Percentiles rank a stretch among this genome's conserved stretches.
Evolutionary conservation across 2,113 vertebrate species (phyloP).

Genomic region (Barbus barbus): DNA sequence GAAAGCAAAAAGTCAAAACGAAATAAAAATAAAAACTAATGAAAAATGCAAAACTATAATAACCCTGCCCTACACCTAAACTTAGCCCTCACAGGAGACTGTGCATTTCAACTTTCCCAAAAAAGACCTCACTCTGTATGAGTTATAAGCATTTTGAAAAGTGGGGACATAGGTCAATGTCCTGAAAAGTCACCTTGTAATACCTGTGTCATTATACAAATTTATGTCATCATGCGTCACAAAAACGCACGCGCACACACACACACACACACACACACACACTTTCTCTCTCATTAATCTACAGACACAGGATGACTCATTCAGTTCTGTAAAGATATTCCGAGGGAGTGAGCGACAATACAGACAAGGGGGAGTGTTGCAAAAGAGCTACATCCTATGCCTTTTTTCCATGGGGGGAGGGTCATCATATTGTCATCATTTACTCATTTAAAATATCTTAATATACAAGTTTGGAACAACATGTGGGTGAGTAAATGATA

Average conservation of each 20-base stretch:
- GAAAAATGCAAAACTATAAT: no score
- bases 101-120: no score
- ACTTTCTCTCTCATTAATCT: neutral
- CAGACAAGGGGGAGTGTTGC: neutral
- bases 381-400: neutral
- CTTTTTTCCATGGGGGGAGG: neutral
- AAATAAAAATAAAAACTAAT: no score
- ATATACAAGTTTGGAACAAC: neutral
- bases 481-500: neutral
- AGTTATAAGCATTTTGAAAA: no score
- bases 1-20: no score
- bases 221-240: no score
- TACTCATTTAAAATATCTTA: neutral
- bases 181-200: no score
- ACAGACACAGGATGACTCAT: conserved; percentile 28
- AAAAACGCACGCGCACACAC: neutral
- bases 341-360: neutral
- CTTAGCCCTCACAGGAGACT: no score
- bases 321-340: conserved; percentile 6
- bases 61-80: no score
- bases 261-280: neutral
- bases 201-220: no score
- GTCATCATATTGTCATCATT: neutral
- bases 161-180: no score
- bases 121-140: no score